phyloP scores from a whole-genome alignment of 30 jellyfish, hydroid and myxozoan species.

The Hydractinia echinata region DNA sequence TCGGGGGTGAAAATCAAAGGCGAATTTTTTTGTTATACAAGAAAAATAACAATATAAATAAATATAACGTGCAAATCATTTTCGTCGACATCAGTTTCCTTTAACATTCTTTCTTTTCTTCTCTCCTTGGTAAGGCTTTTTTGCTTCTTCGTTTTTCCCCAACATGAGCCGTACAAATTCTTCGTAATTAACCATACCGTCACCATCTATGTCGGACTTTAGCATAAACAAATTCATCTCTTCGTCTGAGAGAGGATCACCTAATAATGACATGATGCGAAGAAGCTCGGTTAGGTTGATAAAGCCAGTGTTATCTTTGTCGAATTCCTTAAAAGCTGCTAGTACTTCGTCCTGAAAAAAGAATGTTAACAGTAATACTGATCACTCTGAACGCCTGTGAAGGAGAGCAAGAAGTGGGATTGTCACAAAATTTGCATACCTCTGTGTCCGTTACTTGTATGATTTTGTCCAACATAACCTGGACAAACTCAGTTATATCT shows the following conservation, averaged over 20 bases:
- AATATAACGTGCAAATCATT: too few species aligned
- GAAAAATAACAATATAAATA: too few species aligned
- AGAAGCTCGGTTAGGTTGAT: not conserved
- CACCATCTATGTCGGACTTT: constrained; percentile 6
- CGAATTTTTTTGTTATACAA: too few species aligned
- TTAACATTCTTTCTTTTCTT: too few species aligned
- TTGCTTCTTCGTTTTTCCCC: too few species aligned
- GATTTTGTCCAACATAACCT: not conserved
- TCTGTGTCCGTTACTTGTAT: not conserved
- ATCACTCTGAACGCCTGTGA: too few species aligned
- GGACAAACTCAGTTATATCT: not conserved
- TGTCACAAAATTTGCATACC: not conserved
- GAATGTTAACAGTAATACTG: too few species aligned
- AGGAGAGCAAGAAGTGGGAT: too few species aligned
- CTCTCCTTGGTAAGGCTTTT: too few species aligned
- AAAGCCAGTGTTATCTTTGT: not conserved
- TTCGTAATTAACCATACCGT: not conserved
- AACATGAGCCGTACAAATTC: not conserved
- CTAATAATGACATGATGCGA: not conserved
- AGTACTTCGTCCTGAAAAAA: not conserved
- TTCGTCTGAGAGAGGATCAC: constrained; percentile 13
- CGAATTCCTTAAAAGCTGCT: not conserved
- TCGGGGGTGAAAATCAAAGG: too few species aligned
- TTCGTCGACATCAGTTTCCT: too few species aligned
- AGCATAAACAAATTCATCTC: constrained; percentile 3